phyloP scores from a whole-genome alignment of 2,113 vertebrate genomes.

The Mionectes macconnelli region DNA sequence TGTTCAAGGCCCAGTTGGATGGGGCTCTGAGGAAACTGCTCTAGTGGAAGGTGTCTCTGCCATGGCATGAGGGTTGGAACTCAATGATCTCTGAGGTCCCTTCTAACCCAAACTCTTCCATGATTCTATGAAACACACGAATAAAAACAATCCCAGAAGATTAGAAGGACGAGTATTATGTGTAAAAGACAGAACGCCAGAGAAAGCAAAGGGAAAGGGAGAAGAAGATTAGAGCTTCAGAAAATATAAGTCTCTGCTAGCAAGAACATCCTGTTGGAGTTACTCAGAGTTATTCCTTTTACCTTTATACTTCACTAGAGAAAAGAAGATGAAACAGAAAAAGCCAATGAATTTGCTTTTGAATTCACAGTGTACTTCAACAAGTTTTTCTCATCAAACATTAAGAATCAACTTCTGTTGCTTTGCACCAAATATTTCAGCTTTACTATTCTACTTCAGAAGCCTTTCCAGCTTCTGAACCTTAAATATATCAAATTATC shows the following conservation, averaged over 20 bases:
- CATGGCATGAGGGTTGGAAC: accelerated
- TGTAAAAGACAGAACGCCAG: not conserved
- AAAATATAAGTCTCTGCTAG: not conserved
- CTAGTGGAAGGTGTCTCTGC: not conserved
- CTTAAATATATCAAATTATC: not conserved
- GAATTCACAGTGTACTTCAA: not conserved
- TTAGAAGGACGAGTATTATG: not conserved
- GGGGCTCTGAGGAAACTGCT: not conserved
- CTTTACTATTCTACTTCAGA: not conserved
- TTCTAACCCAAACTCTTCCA: not conserved
- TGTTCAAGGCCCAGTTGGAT: not conserved
- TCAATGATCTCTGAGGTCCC: not conserved
- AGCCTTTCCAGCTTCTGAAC: not conserved
- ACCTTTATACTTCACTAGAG: not conserved
- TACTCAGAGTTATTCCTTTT: not conserved
- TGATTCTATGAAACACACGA: not conserved
- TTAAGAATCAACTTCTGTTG: not conserved
- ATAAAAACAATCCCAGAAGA: not conserved
- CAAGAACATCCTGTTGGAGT: not conserved
- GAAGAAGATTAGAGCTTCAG: not conserved
- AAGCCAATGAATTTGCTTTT: not conserved
- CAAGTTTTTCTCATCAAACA: not conserved
- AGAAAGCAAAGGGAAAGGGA: not conserved
- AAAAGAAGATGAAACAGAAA: not conserved
- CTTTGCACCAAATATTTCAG: not conserved